Conservation (phyloP, 2,888 invertebrate species). For the Luperina nickerlii region DNA sequence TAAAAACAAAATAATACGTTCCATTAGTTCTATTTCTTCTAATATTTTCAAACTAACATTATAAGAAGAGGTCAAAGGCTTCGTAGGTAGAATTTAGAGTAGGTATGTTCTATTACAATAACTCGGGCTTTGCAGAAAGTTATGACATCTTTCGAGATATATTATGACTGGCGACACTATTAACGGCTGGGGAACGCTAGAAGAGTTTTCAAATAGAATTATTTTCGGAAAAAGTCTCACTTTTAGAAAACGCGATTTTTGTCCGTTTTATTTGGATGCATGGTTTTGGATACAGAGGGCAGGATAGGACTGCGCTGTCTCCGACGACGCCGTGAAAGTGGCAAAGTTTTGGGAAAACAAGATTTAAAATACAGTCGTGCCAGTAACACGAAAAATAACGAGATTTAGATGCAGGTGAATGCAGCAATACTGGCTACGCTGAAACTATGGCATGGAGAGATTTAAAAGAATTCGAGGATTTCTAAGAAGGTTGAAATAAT, state of each 20-base stretch:
- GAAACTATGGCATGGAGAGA: neutral
- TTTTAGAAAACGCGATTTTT: conserved; percentile 9
- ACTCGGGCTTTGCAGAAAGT: conserved; percentile 47
- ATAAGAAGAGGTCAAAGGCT: conserved; percentile 18
- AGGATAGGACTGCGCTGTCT: too few species aligned
- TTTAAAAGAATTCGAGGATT: neutral
- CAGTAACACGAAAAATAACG: too few species aligned
- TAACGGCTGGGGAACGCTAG: conserved; percentile 27
- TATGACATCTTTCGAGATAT: conserved; percentile 46
- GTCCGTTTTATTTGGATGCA: neutral
- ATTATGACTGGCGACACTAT: conserved; percentile 35
- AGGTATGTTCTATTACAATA: conserved; percentile 40
- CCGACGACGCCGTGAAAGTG: too few species aligned
- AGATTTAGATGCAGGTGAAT: too few species aligned
- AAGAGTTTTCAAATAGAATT: conserved; percentile 24
- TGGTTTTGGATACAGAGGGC: too few species aligned
- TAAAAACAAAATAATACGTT: conserved; percentile 20
- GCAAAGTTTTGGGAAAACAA: too few species aligned
- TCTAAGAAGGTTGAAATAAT: neutral
- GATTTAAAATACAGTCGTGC: too few species aligned
- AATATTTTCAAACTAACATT: conserved; percentile 12
- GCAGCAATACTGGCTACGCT: neutral
- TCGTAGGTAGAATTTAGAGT: conserved; percentile 39
- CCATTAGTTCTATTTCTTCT: conserved; percentile 19
- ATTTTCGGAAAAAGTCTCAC: conserved; percentile 6